phyloP scores from a whole-genome alignment of 1,140 invertebrate species.

The Drosophila obscura region DNA sequence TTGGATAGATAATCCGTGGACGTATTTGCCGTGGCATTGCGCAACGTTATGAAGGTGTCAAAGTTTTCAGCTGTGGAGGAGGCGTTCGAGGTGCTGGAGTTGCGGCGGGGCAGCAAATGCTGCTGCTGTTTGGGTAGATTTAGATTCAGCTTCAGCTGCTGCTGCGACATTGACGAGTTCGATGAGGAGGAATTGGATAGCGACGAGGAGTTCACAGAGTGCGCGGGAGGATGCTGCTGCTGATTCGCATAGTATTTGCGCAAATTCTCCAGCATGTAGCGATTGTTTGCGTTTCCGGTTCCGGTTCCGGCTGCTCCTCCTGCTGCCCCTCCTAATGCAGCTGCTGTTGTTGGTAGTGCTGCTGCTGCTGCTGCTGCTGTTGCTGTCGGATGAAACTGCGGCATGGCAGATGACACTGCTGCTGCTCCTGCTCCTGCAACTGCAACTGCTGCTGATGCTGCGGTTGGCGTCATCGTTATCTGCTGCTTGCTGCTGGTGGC shows the following conservation, averaged over 20 bases:
- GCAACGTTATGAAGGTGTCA: slow-evolving; percentile 75
- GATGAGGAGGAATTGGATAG: slow-evolving; percentile 80
- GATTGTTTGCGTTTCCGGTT: slow-evolving; percentile 68
- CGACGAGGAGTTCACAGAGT: slow-evolving; percentile 78
- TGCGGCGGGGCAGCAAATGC: slow-evolving; percentile 66
- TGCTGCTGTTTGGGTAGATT: slow-evolving; percentile 41
- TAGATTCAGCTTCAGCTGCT: slow-evolving; percentile 48
- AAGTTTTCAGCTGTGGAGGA: slow-evolving; percentile 80
- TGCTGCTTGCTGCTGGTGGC: slow-evolving; percentile 72
- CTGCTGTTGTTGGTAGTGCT: slow-evolving; percentile 18
- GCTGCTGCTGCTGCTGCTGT: slow-evolving; percentile 22
- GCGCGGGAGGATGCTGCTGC: slow-evolving; percentile 75
- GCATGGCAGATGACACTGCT: slow-evolving; percentile 1
- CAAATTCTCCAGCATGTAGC: slow-evolving; percentile 77
- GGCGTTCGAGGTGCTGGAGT: slow-evolving; percentile 77
- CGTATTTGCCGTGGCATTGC: slow-evolving; percentile 55
- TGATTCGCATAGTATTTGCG: slow-evolving; percentile 80
- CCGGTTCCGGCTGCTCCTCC: slow-evolving; percentile 28
- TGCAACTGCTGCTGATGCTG: slow-evolving; percentile 42
- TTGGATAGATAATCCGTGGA: slow-evolving; percentile 53
- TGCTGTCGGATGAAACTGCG: slow-evolving; percentile 16
- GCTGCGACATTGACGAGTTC: slow-evolving; percentile 78
- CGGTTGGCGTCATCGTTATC: slow-evolving; percentile 26
- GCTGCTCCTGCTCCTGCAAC: slow-evolving; percentile 16
- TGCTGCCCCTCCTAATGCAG: slow-evolving; percentile 23